A percentile compares a stretch with the other conserved stretches of the same genome.
Conservation (phyloP, 2,113 vertebrate genomes). For the Tachysurus fulvidraco region DNA sequence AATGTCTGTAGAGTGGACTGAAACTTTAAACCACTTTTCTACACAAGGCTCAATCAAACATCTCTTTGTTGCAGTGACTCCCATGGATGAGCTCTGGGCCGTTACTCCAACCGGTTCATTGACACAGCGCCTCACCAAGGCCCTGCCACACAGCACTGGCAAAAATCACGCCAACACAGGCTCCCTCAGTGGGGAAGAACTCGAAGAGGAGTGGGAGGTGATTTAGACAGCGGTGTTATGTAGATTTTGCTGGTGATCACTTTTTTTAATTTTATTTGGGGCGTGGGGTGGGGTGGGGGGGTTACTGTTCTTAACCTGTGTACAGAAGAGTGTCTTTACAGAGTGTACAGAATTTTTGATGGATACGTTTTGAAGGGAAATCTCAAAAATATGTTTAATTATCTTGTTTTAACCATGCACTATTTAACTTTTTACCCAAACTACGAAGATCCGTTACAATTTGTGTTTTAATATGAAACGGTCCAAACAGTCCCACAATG, state of each 20-base stretch:
- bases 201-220: slow-evolving; percentile 97
- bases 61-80: slow-evolving; percentile 72
- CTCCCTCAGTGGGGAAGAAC: slow-evolving; percentile 77
- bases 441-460: slow-evolving; percentile 17
- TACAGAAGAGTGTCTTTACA: slow-evolving; percentile 32
- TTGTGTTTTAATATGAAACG: neutral
- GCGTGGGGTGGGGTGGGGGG: too few relatives aligned
- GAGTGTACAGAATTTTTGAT: slow-evolving; percentile 16
- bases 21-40: neutral
- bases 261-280: slow-evolving; percentile 51
- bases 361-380: neutral
- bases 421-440: slow-evolving; percentile 31
- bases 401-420: slow-evolving; percentile 22
- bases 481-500: neutral
- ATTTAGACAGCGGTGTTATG: slow-evolving; percentile 73
- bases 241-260: slow-evolving; percentile 59
- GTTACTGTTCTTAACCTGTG: slow-evolving; percentile 32
- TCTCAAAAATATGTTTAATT: slow-evolving; percentile 21
- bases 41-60: neutral
- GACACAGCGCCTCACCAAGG: slow-evolving; percentile 89
- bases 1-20: neutral
- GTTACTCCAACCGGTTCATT: slow-evolving; percentile 80
- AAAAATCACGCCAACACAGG: slow-evolving; percentile 65
- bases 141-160: slow-evolving; percentile 77
- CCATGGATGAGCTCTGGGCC: slow-evolving; percentile 89